Conservation (phyloP, 1,140 invertebrate genomes). For the Episyrphus balteatus region DNA sequence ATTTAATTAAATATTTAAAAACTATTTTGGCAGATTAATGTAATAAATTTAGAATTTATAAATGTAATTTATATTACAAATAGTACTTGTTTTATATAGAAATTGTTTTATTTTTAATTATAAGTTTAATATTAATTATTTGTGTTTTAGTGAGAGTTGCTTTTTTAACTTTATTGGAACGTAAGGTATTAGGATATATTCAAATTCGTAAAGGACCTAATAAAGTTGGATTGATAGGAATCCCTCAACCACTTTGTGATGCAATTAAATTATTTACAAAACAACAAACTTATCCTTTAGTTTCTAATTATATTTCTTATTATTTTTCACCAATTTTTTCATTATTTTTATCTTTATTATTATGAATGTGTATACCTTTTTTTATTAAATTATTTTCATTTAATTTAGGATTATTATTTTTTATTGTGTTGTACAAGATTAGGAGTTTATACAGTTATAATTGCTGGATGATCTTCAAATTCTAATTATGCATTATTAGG, state of each 20-base stretch:
- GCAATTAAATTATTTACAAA: constrained; percentile 55
- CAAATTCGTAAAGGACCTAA: constrained; percentile 59
- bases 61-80: too few species aligned
- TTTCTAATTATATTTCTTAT: constrained; percentile 43
- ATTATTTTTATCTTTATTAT: constrained; percentile 43
- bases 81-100: constrained; percentile 39
- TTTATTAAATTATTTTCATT: constrained; percentile 19
- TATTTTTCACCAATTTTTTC: constrained; percentile 45
- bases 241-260: constrained; percentile 55
- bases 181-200: constrained; percentile 54
- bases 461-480: constrained; percentile 49
- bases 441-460: constrained; percentile 28
- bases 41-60: constrained; percentile 52
- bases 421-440: constrained; percentile 37
- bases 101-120: constrained; percentile 37
- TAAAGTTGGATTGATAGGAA: constrained; percentile 48
- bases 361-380: constrained; percentile 41
- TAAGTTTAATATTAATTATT: constrained; percentile 40
- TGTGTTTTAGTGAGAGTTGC: constrained; percentile 46
- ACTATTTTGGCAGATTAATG: constrained; percentile 51
- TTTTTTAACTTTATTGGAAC: constrained; percentile 58
- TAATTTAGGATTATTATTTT: constrained; percentile 37
- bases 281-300: constrained; percentile 40
- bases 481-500: constrained; percentile 53
- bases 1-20: constrained; percentile 39